Percentiles rank a stretch among this genome's conserved stretches.
These are phyloP conservation scores for Cynoglossus semilaevis DNA, from an alignment of 2,113 vertebrate species.

Conservation along the genomic window DNA sequence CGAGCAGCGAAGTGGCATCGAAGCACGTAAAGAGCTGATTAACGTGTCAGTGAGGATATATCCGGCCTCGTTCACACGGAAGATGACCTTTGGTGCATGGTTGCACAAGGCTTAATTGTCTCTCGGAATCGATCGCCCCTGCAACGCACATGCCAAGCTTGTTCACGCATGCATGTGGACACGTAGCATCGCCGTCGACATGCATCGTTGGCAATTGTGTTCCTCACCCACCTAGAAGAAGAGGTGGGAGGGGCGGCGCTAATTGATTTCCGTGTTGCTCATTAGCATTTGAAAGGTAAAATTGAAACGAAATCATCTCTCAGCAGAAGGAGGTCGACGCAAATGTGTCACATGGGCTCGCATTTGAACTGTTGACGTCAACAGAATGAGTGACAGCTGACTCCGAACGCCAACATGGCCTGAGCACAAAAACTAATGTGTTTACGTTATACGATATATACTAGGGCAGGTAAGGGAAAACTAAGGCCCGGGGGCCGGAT, in stretches of 20 bases:
- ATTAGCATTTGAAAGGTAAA: slow-evolving; percentile 41
- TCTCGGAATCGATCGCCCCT: slow-evolving; percentile 26
- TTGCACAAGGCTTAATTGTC: slow-evolving; percentile 36
- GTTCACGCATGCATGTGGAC: background rate
- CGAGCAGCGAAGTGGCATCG: slow-evolving; percentile 12
- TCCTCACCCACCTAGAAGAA: background rate
- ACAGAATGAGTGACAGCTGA: background rate
- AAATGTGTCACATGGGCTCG: background rate
- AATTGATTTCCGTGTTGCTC: slow-evolving; percentile 20
- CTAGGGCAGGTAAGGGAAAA: too few relatives aligned
- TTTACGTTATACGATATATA: too few relatives aligned
- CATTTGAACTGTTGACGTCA: background rate
- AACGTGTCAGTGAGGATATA: slow-evolving; percentile 18
- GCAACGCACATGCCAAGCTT: slow-evolving; percentile 3
- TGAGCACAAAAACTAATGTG: too few relatives aligned
- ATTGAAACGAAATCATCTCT: slow-evolving; percentile 7
- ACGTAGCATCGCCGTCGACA: slow-evolving; percentile 6
- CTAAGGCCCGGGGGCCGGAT: too few relatives aligned
- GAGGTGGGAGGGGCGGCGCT: background rate
- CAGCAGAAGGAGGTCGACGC: background rate
- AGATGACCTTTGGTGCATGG: slow-evolving; percentile 6
- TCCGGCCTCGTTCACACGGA: slow-evolving; percentile 18
- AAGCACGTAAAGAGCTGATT: slow-evolving; percentile 29
- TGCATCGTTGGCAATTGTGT: background rate
- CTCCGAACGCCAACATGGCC: too few relatives aligned